Percentiles rank a stretch among this genome's conserved stretches.
phyloP scores from a whole-genome alignment of 1,140 invertebrate species.

The Galendromus occidentalis region DNA sequence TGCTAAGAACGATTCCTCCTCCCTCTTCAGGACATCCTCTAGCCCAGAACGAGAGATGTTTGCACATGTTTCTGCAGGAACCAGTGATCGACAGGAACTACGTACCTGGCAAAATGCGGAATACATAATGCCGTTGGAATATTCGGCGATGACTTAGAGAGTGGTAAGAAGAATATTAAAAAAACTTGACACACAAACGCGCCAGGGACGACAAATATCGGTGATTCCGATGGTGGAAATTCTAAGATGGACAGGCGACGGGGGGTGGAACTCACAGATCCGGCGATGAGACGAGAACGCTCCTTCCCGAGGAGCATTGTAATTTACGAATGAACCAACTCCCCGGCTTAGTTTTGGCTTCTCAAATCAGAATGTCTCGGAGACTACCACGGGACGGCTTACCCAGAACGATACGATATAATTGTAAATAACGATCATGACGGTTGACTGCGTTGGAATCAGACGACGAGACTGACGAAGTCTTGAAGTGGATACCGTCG shows the following conservation, averaged over 20 bases:
- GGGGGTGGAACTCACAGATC: too few species aligned
- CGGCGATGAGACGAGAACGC: too few species aligned
- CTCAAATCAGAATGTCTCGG: too few species aligned
- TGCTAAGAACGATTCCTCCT: background rate
- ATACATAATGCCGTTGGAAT: conserved; percentile 37
- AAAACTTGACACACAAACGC: background rate
- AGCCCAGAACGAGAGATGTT: conserved; percentile 94
- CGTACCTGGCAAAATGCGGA: conserved; percentile 96
- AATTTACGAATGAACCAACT: too few species aligned
- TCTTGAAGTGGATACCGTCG: too few species aligned
- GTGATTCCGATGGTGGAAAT: too few species aligned
- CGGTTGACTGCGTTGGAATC: too few species aligned
- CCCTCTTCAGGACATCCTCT: conserved; percentile 93
- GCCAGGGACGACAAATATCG: background rate
- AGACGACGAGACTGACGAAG: too few species aligned
- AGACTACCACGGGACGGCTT: background rate
- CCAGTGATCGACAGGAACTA: conserved; percentile 95
- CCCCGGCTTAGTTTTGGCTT: too few species aligned
- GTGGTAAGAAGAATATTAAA: conserved; percentile 9
- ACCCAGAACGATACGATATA: conserved; percentile 8
- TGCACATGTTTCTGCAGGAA: conserved; percentile 98
- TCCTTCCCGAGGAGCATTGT: too few species aligned
- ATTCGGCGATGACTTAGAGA: conserved; percentile 11
- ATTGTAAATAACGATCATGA: conserved; percentile 12
- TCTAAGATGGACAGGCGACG: too few species aligned